Evolutionary conservation across 64 coral and sea anemone species (phyloP).

Genomic region (Hydrozoanthus tunicans): DNA sequence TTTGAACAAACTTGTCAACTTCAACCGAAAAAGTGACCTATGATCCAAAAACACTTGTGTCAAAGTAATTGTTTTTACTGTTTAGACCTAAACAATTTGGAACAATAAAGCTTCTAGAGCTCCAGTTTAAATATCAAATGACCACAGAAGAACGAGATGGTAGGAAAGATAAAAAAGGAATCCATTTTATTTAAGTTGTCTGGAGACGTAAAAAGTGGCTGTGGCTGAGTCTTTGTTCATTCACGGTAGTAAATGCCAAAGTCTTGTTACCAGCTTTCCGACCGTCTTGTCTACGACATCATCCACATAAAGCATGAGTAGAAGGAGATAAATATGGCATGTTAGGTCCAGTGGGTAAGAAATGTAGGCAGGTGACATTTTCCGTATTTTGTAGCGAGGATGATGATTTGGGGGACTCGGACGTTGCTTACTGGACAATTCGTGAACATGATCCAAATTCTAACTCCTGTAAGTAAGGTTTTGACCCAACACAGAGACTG

Average conservation of each 20-base stretch:
- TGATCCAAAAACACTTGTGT: no score
- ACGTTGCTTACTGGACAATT: conserved; percentile 62
- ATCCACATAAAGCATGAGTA: not conserved
- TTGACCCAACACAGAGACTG: not conserved
- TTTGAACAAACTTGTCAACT: not conserved
- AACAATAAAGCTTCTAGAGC: no score
- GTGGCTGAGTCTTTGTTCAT: not conserved
- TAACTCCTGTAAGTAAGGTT: conserved; percentile 52
- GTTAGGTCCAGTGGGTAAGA: not conserved
- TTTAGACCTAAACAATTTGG: no score
- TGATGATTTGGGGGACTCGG: conserved; percentile 30
- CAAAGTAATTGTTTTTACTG: no score
- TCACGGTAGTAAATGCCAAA: not conserved
- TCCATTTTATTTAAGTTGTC: not conserved
- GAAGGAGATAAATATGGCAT: not conserved
- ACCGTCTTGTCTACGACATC: not conserved
- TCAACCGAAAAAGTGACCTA: not conserved
- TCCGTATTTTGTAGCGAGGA: conserved; percentile 52
- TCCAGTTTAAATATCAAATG: no score
- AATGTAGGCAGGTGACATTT: not conserved
- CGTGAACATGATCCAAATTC: conserved; percentile 40
- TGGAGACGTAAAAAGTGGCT: not conserved
- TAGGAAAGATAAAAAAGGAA: not conserved
- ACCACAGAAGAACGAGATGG: not conserved
- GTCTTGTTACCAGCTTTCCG: not conserved